phyloP scores from a whole-genome alignment of 2,113 vertebrate genomes.

The Cephalopterus ornatus region DNA sequence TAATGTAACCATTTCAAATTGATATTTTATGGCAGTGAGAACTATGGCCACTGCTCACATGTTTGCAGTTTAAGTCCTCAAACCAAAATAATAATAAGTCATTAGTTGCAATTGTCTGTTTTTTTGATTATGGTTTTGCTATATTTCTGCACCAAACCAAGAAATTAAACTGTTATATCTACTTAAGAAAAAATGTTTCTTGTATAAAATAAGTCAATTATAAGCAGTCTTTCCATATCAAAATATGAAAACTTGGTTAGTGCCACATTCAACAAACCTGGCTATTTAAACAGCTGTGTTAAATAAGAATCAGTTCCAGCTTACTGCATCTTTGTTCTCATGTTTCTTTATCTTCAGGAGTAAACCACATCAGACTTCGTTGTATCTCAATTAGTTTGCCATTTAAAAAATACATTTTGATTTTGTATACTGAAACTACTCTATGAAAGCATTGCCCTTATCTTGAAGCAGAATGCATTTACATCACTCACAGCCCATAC shows the following conservation, averaged over 20 bases:
- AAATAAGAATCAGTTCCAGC: background rate
- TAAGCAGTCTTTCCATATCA: background rate
- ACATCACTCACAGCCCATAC: accelerated
- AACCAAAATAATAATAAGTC: background rate
- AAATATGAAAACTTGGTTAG: background rate
- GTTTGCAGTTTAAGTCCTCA: background rate
- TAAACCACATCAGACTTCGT: background rate
- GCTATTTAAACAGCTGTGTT: slow-evolving; percentile 9
- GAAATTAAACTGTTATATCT: background rate
- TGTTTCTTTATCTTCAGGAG: background rate
- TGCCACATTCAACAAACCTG: background rate
- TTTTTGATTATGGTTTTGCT: background rate
- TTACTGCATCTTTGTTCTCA: background rate
- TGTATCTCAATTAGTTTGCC: background rate
- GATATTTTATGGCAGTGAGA: background rate
- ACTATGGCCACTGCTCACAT: background rate
- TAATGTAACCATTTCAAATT: background rate
- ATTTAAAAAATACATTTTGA: background rate
- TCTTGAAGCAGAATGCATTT: background rate
- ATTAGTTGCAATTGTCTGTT: background rate
- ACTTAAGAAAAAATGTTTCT: background rate
- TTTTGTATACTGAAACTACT: background rate
- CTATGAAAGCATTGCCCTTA: background rate
- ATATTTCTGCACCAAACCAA: background rate
- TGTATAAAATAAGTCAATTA: background rate